phyloP scores from a whole-genome alignment of 2,113 vertebrate species.

The Columbina picui region DNA sequence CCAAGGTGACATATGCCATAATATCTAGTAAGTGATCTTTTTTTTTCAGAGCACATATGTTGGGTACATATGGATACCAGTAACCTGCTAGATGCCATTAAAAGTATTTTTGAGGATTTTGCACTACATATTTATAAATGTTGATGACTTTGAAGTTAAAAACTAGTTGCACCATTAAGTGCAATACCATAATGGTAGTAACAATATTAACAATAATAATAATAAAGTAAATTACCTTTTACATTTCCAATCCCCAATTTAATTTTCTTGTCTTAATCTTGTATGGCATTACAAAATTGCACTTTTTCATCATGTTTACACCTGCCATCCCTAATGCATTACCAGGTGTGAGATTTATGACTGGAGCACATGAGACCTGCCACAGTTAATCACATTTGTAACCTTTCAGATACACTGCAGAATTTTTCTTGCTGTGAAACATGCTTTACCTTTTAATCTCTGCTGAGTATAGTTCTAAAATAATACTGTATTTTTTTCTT shows the following conservation, averaged over 20 bases:
- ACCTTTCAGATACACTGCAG: conserved; percentile 65
- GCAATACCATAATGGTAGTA: not conserved
- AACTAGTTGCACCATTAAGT: not conserved
- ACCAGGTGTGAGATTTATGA: conserved; percentile 70
- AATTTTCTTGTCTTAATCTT: conserved; percentile 39
- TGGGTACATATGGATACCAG: conserved; percentile 41
- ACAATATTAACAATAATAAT: rapidly evolving
- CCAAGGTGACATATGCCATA: conserved; percentile 38
- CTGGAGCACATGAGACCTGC: conserved; percentile 66
- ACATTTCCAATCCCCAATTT: not conserved
- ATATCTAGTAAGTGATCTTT: conserved; percentile 13
- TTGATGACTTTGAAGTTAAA: not conserved
- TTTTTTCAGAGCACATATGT: conserved; percentile 44
- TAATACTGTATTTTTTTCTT: not conserved
- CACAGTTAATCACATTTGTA: conserved; percentile 75
- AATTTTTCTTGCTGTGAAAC: conserved; percentile 58
- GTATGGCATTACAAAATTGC: conserved; percentile 40
- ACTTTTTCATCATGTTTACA: conserved; percentile 61
- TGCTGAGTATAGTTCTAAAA: conserved; percentile 38
- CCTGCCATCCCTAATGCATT: conserved; percentile 64
- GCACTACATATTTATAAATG: not conserved
- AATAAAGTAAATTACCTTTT: not conserved
- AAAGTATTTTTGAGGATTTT: not conserved
- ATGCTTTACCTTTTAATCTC: conserved; percentile 47
- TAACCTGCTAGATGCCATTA: conserved; percentile 13